Base-by-base conservation (phyloP, 2,888 invertebrate species). In the Physocephala rufipes region DNA sequence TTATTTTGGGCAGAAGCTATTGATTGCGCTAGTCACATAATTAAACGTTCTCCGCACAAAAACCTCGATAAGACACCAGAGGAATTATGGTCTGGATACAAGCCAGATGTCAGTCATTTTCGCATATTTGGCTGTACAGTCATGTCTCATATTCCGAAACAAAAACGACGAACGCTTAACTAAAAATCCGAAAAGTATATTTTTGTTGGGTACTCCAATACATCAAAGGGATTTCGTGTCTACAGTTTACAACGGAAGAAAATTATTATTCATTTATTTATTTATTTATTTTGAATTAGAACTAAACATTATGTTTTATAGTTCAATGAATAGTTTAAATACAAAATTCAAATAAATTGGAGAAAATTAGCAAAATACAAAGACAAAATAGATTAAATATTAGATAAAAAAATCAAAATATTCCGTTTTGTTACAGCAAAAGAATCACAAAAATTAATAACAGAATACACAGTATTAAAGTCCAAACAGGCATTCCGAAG, bases 111-210 rank as follows among this genome's bases (percentile, higher is more conserved):
- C 1, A 73, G 73, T 47, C 76, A 82, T 24, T 68, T 86, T 13
- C 77, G 77, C 62, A 76, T 81, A 21, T 87, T 87, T 81, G 86
- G 86, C 7, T 76, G 78, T 24, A 67, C 77, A 71, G 80, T 78
- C 26, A 64, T 70, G 71, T 55, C 53, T n/a, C 59, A 66, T 4
- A 62, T 55, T 53, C 55, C 72, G 7, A 72, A 72, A 62, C 43
- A 72, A 59, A 64, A 61, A 43, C 49, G 61, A 19, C 68, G 66
- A 24, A 69, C 65, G 43, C 47, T 69, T 43, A 66, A 71, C 43
- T 51, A 70, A 16, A 71, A 67, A 70, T 67, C 72, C 26, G 64
- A 13, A 26, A 70, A 70, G 59, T 62, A 58, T 43, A 67, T 71
- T 62, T 74, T 74, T 55, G 43, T 70, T 28, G 64, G 70, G 30